Base-by-base conservation (phyloP, 2,888 invertebrate genomes). In the Camptogramma bilineatum region DNA sequence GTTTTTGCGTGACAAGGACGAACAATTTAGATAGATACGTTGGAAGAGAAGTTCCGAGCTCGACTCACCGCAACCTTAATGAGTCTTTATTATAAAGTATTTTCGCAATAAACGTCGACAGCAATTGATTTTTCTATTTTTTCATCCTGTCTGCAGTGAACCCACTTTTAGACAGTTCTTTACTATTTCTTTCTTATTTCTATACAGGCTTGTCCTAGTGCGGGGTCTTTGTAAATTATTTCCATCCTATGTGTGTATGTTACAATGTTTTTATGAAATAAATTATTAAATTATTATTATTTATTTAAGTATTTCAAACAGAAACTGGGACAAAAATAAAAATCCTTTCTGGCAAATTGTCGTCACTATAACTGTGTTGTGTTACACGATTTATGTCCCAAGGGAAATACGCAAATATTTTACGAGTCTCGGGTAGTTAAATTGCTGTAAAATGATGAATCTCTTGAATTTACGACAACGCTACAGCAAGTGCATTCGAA, bases 341-440 rank as follows among this genome's bases (percentile, higher is more conserved):
- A 18, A 52, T 16, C n/a, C 17, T 28, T 28, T 17, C 51, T 21
- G 10, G 24, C 16, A 24, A 50, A 60, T 17, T 48, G 42, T 54
- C 24, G 19, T 48, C 48, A 18, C 44, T 42, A 28, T 44, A 21
- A 13, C 28, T 18, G 19, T 57, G 70, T 66, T 67, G 17, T 13
- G n/a, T n/a, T n/a, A 52, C n/a, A 17, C 16, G 34, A 52, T 55
- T 60, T 59, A 64, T 21, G 52, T 52, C 21, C 54, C 7, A 1
- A 10, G 21, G 44, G 19, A 46, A 51, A 50, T 19, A 34, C 50
- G 34, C 31, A 31, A 52, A 47, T 46, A 48, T 52, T 64, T 59
- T 64, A 64, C 55, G 64, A 61, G 48, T 31, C 51, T 16, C 51
- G 21, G 51, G 9, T 55, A 55, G 51, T 62, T 55, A 55, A 61